Percentiles rank a stretch among this genome's conserved stretches.
phyloP scores from a whole-genome alignment of 2,113 vertebrate species.

The Condylura cristata region DNA sequence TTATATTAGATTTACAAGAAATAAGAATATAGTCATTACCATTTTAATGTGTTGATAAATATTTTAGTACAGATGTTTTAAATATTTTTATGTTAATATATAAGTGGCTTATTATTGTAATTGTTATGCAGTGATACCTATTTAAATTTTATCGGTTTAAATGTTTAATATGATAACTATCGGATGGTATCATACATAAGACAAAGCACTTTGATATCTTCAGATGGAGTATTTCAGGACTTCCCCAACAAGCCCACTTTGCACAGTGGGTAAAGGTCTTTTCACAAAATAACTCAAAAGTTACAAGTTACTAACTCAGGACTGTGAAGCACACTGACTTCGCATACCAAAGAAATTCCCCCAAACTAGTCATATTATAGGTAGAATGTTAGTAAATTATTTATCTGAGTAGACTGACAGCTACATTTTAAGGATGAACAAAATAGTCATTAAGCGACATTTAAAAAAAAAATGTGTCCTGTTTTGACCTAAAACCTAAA shows the following conservation, averaged over 20 bases:
- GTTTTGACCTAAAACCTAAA: background rate
- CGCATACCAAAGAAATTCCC: background rate
- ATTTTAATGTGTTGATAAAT: background rate
- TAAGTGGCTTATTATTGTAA: background rate
- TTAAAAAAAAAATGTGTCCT: background rate
- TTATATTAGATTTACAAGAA: no score
- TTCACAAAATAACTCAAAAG: background rate
- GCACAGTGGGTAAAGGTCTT: background rate
- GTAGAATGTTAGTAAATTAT: background rate
- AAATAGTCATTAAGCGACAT: background rate
- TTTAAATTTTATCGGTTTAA: background rate
- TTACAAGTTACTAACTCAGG: background rate
- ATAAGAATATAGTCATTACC: background rate
- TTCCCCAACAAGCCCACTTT: background rate
- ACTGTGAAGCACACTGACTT: background rate
- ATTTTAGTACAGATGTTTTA: background rate
- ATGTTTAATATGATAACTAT: background rate
- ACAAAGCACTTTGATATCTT: background rate
- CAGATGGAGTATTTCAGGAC: background rate
- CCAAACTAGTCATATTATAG: fast-evolving
- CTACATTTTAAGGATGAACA: background rate
- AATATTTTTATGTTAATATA: background rate
- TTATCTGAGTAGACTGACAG: background rate
- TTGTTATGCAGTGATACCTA: background rate
- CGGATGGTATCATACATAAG: background rate